Percentiles rank a stretch among this genome's conserved stretches.
Conservation (phyloP, 2,113 vertebrate species). For the Chloebia gouldiae region DNA sequence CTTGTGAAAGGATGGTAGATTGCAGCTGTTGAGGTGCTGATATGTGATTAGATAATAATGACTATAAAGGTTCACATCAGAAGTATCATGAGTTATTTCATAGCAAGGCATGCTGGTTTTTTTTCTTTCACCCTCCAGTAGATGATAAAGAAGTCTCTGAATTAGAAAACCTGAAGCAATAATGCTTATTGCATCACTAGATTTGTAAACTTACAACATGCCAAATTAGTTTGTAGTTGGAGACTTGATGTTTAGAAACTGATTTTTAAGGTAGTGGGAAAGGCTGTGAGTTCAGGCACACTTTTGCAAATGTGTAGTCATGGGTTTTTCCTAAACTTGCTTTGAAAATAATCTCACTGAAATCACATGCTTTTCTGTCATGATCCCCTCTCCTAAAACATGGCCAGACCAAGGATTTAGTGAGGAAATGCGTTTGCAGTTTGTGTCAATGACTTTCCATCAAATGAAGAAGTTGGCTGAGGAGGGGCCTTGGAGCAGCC, state of each 20-base stretch:
- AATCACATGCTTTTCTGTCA: neutral
- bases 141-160: neutral
- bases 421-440: neutral
- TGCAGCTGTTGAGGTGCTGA: neutral
- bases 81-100: neutral
- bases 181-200: neutral
- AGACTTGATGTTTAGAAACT: neutral
- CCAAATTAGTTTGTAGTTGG: neutral
- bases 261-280: neutral
- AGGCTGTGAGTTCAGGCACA: neutral
- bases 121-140: neutral
- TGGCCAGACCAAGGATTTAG: neutral
- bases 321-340: neutral
- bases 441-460: neutral
- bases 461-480: constrained; percentile 15
- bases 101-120: neutral
- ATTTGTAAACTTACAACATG: neutral
- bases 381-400: neutral
- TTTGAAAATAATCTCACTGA: neutral
- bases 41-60: neutral
- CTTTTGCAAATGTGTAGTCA: neutral
- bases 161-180: neutral
- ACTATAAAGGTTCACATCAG: neutral
- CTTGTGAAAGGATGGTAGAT: neutral
- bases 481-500: neutral